A percentile compares a stretch with the other conserved stretches of the same genome.
These are phyloP conservation scores for Eulemur albifrons DNA, from an alignment of 2,797 vertebrate species.

Conservation along the genomic window DNA sequence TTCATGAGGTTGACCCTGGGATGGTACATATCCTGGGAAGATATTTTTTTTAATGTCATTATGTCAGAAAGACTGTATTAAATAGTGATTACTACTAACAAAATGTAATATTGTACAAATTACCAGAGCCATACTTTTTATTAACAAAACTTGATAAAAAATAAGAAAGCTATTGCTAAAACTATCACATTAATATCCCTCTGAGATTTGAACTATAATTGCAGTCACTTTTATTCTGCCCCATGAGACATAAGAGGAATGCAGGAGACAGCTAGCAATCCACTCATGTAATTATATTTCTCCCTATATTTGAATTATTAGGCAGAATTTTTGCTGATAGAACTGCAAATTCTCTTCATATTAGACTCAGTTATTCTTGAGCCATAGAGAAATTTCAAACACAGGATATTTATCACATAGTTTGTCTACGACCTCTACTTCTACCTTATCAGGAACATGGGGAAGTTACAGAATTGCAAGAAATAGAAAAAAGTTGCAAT, in stretches of 20 bases:
- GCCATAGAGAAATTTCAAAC: background rate
- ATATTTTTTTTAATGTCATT: background rate
- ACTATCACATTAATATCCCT: constrained; percentile 81
- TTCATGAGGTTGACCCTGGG: background rate
- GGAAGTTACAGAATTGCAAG: background rate
- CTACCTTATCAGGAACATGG: background rate
- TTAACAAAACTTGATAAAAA: constrained; percentile 78
- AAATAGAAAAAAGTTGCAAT: constrained; percentile 16
- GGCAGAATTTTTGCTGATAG: constrained; percentile 54
- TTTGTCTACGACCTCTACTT: background rate
- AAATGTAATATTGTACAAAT: constrained; percentile 75
- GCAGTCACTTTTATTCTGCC: constrained; percentile 47
- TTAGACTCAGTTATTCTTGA: constrained; percentile 1
- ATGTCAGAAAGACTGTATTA: constrained; percentile 1
- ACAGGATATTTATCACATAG: background rate
- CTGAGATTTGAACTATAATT: constrained; percentile 74
- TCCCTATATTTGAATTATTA: constrained; percentile 43
- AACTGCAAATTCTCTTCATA: background rate
- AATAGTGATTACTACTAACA: constrained; percentile 67
- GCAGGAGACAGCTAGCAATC: constrained; percentile 43
- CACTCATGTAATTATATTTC: constrained; percentile 58
- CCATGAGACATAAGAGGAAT: constrained; percentile 33
- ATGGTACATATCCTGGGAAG: background rate
- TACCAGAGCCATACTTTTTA: constrained; percentile 74
- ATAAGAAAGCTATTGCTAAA: constrained; percentile 75